Percentiles rank a stretch among this genome's conserved stretches.
These are phyloP conservation scores for Liasis olivaceus DNA, from an alignment of 2,797 vertebrate species.

Conservation along the genomic window DNA sequence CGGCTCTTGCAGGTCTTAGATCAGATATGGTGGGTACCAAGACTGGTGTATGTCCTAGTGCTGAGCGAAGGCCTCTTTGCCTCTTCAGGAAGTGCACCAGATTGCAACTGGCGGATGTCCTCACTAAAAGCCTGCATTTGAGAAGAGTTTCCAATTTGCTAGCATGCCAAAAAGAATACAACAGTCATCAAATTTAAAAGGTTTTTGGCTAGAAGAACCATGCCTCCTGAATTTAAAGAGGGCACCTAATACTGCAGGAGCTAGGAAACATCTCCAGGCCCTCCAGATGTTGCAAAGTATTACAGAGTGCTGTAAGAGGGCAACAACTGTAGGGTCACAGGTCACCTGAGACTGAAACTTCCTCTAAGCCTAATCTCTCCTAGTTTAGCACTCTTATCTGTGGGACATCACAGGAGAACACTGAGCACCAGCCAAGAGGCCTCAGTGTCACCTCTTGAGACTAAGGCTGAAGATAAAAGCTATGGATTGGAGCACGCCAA, in stretches of 20 bases:
- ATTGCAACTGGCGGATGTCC: not conserved
- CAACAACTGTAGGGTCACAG: not conserved
- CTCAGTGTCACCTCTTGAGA: slow-evolving; percentile 14
- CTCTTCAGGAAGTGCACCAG: not conserved
- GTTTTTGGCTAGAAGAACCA: not conserved
- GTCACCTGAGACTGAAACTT: not conserved
- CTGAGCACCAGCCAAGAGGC: not conserved
- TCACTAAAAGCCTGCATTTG: not conserved
- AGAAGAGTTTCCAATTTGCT: not conserved
- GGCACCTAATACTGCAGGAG: not conserved
- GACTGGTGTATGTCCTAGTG: too few species aligned
- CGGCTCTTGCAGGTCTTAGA: not conserved
- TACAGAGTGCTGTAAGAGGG: not conserved
- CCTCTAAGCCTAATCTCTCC: not conserved
- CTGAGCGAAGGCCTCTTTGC: too few species aligned
- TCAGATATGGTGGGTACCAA: too few species aligned
- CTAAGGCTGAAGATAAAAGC: slow-evolving; percentile 57
- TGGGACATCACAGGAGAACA: not conserved
- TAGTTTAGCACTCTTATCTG: not conserved
- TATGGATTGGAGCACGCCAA: slow-evolving; percentile 62
- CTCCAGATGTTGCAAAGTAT: not conserved
- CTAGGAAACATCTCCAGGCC: not conserved
- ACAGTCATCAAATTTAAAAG: not conserved
- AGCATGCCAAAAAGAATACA: not conserved
- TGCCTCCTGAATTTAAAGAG: not conserved